These are phyloP conservation scores for Lanius ludovicianus DNA, from an alignment of 2,113 vertebrate species.

Conservation along the genomic window DNA sequence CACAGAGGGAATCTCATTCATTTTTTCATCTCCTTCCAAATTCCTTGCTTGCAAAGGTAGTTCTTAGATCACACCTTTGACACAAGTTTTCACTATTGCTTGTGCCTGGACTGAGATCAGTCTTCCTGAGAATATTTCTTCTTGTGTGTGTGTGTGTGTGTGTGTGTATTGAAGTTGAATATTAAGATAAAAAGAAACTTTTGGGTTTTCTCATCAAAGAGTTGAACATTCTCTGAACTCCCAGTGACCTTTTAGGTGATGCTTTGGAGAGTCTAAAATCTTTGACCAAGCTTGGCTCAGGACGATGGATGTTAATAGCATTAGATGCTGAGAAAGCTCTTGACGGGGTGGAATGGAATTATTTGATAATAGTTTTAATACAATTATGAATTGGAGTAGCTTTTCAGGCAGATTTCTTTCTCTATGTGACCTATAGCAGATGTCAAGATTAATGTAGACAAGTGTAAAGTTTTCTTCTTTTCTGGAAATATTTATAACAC, in stretches of 20 bases:
- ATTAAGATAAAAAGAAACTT: neutral
- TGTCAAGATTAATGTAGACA: neutral
- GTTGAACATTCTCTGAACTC: neutral
- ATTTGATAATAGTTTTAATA: neutral
- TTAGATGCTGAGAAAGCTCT: neutral
- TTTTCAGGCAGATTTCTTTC: neutral
- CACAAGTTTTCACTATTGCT: neutral
- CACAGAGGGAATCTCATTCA: neutral
- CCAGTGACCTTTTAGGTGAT: neutral
- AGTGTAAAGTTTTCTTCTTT: neutral
- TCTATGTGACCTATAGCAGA: neutral
- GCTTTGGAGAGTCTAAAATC: neutral
- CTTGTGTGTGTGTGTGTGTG: neutral
- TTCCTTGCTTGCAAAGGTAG: neutral
- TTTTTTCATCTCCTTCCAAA: slow-evolving; percentile 42
- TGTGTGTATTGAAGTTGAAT: neutral
- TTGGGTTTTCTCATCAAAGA: slow-evolving; percentile 1
- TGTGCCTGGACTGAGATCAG: neutral
- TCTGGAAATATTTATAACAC: slow-evolving; percentile 1
- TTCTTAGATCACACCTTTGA: neutral
- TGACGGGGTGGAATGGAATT: neutral
- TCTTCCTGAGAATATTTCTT: neutral
- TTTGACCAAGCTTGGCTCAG: neutral
- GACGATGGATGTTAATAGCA: neutral
- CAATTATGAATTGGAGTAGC: neutral